Evolutionary conservation across 2,888 invertebrate genomes (phyloP), one percentile per base, ranked within the genome.

Genomic region (Reticulitermes lucifugus): DNA sequence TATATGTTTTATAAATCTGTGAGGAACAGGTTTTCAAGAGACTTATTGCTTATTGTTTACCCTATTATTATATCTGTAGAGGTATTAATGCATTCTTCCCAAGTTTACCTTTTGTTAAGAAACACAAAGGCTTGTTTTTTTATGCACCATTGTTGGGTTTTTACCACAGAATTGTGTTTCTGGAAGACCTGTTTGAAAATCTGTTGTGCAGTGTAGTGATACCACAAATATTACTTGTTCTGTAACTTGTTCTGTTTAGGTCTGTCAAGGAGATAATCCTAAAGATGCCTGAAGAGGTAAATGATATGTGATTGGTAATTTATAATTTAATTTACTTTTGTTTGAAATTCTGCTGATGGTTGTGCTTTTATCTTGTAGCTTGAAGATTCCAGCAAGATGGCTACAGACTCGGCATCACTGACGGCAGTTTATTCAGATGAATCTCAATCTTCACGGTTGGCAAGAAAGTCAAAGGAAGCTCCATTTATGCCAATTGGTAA

Each of bases 401-500:
- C n/a, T 46, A n/a, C 77, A 77, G 77, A 77, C 22, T 43, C n/a
- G 0, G 51, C 43, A 77, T 21, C 51, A 18, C 43, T 77, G 7
- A 0, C 22, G 7, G 2, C 22, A 25, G 21, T 21, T n/a, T 77
- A 14, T 46, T n/a, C 43, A 77, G 77, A 77, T 22, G 77, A 77
- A 77, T 46, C 77, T n/a, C 77, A 77, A 0, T 14, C 43, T 12
- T 77, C 77, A 46, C 35, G 46, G 46, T 46, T 77, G 46, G 51
- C 77, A 22, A 77, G 77, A 25, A 77, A 77, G 46, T 22, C 77
- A n/a, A 46, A 43, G 25, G 77, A 77, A 46, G 77, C 77, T 14
- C 77, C 77, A 46, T 25, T 77, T 46, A 21, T 77, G 6, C 77
- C 77, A 77, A 77, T 77, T 46, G 77, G 77, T 77, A 51, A 22